Evolutionary conservation across 2,797 vertebrate species (phyloP), one percentile per base, ranked within the genome.

Genomic region (Bradypodion ventrale): DNA sequence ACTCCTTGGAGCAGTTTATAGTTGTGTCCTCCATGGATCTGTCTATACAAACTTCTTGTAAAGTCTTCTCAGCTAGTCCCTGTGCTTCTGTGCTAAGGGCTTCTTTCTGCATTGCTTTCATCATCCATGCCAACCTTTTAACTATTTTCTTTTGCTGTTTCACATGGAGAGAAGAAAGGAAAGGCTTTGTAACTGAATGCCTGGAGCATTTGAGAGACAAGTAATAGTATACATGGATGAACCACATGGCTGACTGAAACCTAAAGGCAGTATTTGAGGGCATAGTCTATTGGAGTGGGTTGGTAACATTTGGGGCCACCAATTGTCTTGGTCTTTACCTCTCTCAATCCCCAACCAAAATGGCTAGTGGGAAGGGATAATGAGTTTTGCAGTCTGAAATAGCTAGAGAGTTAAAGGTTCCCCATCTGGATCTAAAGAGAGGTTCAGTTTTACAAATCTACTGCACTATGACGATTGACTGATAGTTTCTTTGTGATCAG

Each of bases 181-280:
- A 37, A 32, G 29, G 7, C 0, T 0, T 15, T 8, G 60, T 72
- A 35, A 27, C 1, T 37, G 79, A 76, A 83, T 86, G 44, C 0
- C 1, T 23, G 56, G 44, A 80, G 72, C 63, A 59, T 68, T 86
- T 82, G 72, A 87, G 89, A 85, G 84, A 87, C 35, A 89, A 88
- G 37, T 83, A 25, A 82, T 60, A 69, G 87, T 91, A 82, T 74
- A 91, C 91, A 92, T 89, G 82, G 90, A 62, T 78, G 91, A 88
- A 91, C 89, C 89, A 91, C 12, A 32, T 16, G 44, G n/a, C 9
- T 40, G 4, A 40, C 19, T 2, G 25, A 25, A 25, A 27, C 35
- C 4, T 7, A 32, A 59, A 29, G 15, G 7, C 52, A 32, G 35
- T 52, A 25, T 29, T 23, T 40, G 21, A 35, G 27, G 9, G 15